phyloP scores from a whole-genome alignment of 2,888 invertebrate species.

The Pinctada fucata region DNA sequence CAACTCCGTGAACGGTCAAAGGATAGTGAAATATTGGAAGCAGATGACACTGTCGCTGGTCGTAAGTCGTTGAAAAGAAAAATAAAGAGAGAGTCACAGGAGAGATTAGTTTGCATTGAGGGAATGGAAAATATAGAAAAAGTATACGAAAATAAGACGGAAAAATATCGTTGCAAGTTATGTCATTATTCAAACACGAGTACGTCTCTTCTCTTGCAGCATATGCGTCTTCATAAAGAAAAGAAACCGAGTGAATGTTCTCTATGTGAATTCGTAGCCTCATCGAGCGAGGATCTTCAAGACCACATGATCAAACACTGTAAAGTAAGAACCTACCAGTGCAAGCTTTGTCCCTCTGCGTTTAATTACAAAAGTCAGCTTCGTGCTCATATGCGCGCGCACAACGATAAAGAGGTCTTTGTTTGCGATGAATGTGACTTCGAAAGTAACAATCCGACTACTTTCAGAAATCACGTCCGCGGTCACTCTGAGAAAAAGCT shows the following conservation, averaged over 20 bases:
- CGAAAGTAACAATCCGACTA: conserved; percentile 63
- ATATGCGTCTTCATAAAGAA: conserved; percentile 72
- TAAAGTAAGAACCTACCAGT: conserved; percentile 72
- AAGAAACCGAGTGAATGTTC: conserved; percentile 75
- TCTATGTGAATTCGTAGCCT: conserved; percentile 70
- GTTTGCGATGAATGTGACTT: conserved; percentile 70
- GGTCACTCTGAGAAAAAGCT: conserved; percentile 55
- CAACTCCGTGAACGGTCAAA: conserved; percentile 69
- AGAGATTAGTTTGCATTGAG: conserved; percentile 53
- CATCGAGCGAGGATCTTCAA: conserved; percentile 69
- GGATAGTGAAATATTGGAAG: conserved; percentile 55
- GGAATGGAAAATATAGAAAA: conserved; percentile 67
- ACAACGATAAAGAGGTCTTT: conserved; percentile 67
- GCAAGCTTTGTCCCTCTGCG: conserved; percentile 69
- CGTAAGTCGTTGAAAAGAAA: conserved; percentile 49
- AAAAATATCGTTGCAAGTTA: conserved; percentile 69
- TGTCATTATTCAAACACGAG: conserved; percentile 72
- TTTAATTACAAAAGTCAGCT: conserved; percentile 75
- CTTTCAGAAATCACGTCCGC: conserved; percentile 54
- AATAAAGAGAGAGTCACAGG: conserved; percentile 50
- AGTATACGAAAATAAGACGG: conserved; percentile 56
- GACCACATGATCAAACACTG: conserved; percentile 75
- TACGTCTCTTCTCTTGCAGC: conserved; percentile 64
- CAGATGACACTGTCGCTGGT: conserved; percentile 11
- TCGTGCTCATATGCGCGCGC: conserved; percentile 74